Percentiles rank a stretch among this genome's conserved stretches.
phyloP scores from a whole-genome alignment of 2,797 vertebrate genomes.

The Ptychobarbus kaznakovi region DNA sequence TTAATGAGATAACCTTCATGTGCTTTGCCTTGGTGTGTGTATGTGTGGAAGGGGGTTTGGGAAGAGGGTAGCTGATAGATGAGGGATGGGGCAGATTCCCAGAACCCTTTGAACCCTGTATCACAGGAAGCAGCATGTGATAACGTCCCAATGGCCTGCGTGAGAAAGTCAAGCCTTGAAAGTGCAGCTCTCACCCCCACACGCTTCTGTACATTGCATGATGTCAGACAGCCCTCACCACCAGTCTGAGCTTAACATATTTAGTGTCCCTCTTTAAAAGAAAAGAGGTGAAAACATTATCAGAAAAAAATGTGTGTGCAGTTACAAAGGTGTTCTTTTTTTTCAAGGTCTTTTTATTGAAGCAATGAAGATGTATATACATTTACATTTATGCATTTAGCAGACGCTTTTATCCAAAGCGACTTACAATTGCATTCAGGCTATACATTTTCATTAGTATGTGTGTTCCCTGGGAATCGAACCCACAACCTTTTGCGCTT shows the following conservation, averaged over 20 bases:
- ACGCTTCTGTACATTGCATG: slow-evolving; percentile 18
- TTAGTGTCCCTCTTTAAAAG: slow-evolving; percentile 15
- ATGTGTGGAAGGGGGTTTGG: slow-evolving; percentile 47
- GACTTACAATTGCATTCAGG: too few species aligned
- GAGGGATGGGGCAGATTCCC: slow-evolving; percentile 70
- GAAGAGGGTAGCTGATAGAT: slow-evolving; percentile 67
- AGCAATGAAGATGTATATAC: not conserved
- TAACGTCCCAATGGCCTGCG: slow-evolving; percentile 75
- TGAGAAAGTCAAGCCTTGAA: slow-evolving; percentile 66
- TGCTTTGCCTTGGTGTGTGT: slow-evolving; percentile 24
- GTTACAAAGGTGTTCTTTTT: not conserved
- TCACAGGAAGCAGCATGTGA: slow-evolving; percentile 74
- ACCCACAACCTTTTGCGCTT: too few species aligned
- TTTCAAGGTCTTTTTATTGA: not conserved
- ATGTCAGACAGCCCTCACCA: slow-evolving; percentile 18
- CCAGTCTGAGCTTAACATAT: slow-evolving; percentile 4
- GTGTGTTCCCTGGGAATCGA: too few species aligned
- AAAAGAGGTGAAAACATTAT: not conserved
- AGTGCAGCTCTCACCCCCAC: slow-evolving; percentile 39
- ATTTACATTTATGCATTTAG: too few species aligned
- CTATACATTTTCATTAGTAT: too few species aligned
- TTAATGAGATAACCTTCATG: slow-evolving; percentile 37
- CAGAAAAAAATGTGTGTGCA: not conserved
- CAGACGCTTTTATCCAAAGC: too few species aligned
- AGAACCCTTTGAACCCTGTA: slow-evolving; percentile 73